phyloP scores from a whole-genome alignment of 2,888 invertebrate species.

The Ormyrus nitidulus region DNA sequence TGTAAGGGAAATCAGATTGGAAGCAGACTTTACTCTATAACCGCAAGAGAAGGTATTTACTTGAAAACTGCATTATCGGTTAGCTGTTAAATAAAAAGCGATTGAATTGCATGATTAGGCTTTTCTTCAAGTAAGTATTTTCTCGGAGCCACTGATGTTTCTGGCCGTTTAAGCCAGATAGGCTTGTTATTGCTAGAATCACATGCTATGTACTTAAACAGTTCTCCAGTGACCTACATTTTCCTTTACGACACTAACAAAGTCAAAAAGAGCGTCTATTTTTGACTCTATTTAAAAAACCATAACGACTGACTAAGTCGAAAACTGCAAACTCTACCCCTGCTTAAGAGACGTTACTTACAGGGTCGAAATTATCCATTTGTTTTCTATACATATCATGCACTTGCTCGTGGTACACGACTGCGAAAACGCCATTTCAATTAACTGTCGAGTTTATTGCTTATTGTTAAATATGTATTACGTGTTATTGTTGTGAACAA shows the following conservation, averaged over 20 bases:
- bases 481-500: conserved; percentile 2
- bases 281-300: conserved; percentile 31
- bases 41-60: conserved; percentile 45
- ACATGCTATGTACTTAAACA: conserved; percentile 33
- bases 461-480: no score
- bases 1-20: neutral
- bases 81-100: neutral
- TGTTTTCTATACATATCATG: conserved; percentile 53
- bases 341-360: conserved; percentile 31
- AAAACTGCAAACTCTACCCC: conserved; percentile 2
- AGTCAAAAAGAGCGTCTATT: conserved; percentile 38
- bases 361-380: conserved; percentile 15
- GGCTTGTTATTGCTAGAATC: conserved; percentile 38
- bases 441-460: no score
- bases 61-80: conserved; percentile 30
- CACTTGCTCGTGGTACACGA: conserved; percentile 9
- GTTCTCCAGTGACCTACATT: conserved; percentile 28
- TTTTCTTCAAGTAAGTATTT: conserved; percentile 51
- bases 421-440: conserved; percentile 14
- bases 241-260: conserved; percentile 13
- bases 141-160: conserved; percentile 17
- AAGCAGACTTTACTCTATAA: conserved; percentile 5
- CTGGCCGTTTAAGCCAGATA: conserved; percentile 7
- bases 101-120: neutral
- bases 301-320: conserved; percentile 33